A percentile compares a stretch with the other conserved stretches of the same genome.
Evolutionary conservation across 2,113 vertebrate genomes (phyloP).

Genomic region (Apodemus speciosus): DNA sequence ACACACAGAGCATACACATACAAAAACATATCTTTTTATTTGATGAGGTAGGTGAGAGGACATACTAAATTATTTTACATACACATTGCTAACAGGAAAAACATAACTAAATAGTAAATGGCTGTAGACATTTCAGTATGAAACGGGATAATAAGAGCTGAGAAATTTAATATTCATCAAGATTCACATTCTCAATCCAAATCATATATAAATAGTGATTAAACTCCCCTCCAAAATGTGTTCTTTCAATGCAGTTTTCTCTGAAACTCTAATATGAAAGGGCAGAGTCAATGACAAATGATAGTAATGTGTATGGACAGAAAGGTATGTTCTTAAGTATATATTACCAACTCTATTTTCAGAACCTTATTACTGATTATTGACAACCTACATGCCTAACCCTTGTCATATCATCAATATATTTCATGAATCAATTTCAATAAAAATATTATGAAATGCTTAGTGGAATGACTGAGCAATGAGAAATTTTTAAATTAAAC

Average conservation of each 20-base stretch:
- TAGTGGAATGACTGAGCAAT: not conserved
- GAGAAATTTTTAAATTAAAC: slow-evolving; percentile 35
- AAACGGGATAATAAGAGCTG: not conserved
- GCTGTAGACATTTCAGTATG: not conserved
- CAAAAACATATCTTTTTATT: not conserved
- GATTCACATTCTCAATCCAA: not conserved
- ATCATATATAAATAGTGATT: slow-evolving; percentile 14
- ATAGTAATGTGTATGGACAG: slow-evolving; percentile 24
- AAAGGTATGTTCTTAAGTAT: slow-evolving; percentile 25
- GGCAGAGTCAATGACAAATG: slow-evolving; percentile 27
- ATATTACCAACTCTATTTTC: not conserved
- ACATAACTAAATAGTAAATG: not conserved
- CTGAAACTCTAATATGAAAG: not conserved
- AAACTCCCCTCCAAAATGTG: not conserved
- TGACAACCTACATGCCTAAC: not conserved
- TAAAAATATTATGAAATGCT: slow-evolving; percentile 3
- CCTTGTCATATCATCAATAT: slow-evolving; percentile 1
- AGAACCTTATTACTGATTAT: not conserved
- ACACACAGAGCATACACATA: no score
- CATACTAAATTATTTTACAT: not conserved
- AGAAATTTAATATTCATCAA: not conserved
- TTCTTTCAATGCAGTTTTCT: not conserved
- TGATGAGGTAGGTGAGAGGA: not conserved
- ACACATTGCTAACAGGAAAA: not conserved
- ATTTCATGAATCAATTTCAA: not conserved